Evolutionary conservation across 2,113 vertebrate genomes (phyloP), one percentile per base, ranked within the genome.

Genomic region (Uropsilus gracilis): DNA sequence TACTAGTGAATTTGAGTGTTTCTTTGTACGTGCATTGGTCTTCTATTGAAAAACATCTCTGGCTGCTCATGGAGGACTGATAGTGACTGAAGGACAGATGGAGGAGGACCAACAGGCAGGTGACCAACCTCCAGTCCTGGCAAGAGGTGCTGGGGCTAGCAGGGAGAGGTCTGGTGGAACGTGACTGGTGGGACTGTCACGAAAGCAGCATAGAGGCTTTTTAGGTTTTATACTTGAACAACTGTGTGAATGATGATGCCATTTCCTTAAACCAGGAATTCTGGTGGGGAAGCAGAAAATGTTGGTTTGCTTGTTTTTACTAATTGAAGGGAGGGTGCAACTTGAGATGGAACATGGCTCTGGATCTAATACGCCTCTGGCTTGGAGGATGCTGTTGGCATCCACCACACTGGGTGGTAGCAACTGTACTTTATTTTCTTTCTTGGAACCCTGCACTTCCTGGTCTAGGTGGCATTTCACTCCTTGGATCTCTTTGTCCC

Each of bases 371-470:
- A 1, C 5, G 1, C 5, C 14, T 39, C 53, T 39, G n/a, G n/a
- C n/a, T n/a, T n/a, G n/a, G n/a, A n/a, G n/a, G n/a, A n/a, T n/a
- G n/a, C n/a, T n/a, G n/a, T n/a, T n/a, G n/a, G n/a, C n/a, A n/a
- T n/a, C n/a, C n/a, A n/a, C n/a, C n/a, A 8, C 32, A 8, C 3
- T 57, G 53, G 28, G 26, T 12, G 10, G 32, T 0, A 0, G 13
- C 24, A n/a, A 53, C 6, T 0, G 7, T 20, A 7, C 69, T 75
- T 87, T 48, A 16, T 77, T 80, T 80, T 80, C 50, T 59, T 28
- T 46, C 77, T 16, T 28, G 30, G 42, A 55, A 48, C n/a, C n/a
- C 0, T 37, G 1, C 69, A 59, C 50, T 28, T 75, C 68, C 78
- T 0, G 9, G 22, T 17, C 69, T 64, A 64, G 20, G 8, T 5